Percentiles rank a stretch among this genome's conserved stretches.
Conservation (phyloP, 2,113 vertebrate genomes). For the Origma solitaria region DNA sequence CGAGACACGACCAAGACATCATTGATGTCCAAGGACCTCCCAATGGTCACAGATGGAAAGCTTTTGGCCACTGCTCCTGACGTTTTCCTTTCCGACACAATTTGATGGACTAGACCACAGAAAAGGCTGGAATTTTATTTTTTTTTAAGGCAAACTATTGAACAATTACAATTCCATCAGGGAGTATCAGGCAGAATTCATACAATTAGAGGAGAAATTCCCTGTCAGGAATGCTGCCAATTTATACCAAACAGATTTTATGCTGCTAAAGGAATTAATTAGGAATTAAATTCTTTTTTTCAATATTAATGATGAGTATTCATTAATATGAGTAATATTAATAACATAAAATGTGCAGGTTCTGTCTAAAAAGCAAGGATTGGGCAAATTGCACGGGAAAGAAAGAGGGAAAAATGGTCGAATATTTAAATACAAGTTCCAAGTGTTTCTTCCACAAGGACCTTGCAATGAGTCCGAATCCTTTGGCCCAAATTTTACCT, state of each 20-base stretch:
- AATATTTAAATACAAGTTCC: background rate
- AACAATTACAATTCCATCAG: background rate
- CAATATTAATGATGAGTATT: background rate
- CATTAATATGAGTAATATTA: background rate
- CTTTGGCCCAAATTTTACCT: background rate
- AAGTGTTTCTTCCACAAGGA: background rate
- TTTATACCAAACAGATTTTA: background rate
- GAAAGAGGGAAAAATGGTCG: accelerated
- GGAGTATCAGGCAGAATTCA: background rate
- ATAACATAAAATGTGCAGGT: background rate
- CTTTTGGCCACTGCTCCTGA: background rate
- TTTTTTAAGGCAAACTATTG: background rate
- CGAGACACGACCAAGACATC: background rate
- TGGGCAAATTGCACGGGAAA: background rate
- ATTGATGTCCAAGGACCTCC: background rate
- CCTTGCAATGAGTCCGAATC: accelerated
- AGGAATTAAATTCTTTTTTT: background rate
- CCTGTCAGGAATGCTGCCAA: background rate
- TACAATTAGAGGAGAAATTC: background rate
- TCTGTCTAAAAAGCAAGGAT: background rate
- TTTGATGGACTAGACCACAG: background rate
- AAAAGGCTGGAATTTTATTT: background rate
- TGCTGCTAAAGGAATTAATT: background rate
- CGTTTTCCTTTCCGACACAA: background rate
- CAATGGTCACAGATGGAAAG: background rate